Conservation (phyloP, 2,113 vertebrate genomes). For the Vulpes vulpes region DNA sequence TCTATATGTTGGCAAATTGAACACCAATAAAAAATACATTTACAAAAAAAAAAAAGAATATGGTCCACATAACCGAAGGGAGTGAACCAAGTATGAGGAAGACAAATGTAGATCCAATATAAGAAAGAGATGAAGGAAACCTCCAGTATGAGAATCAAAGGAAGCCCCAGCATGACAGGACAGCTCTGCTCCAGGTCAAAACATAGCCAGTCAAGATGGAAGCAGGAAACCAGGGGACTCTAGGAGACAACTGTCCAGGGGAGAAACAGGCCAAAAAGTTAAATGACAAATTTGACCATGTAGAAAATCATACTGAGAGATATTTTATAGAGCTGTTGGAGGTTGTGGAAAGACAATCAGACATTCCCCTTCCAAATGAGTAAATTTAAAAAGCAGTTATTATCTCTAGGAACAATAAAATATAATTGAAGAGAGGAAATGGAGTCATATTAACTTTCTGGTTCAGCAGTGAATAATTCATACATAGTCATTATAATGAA, state of each 20-base stretch:
- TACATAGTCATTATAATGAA: slow-evolving; percentile 23
- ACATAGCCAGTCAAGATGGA: not conserved
- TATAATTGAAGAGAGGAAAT: slow-evolving; percentile 50
- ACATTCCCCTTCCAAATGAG: not conserved
- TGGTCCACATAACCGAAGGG: not conserved
- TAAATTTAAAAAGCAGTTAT: slow-evolving; percentile 17
- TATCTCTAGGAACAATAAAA: slow-evolving; percentile 62
- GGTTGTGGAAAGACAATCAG: not conserved
- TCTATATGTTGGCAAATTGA: too few species aligned
- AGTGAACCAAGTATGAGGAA: not conserved
- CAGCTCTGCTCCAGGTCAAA: not conserved
- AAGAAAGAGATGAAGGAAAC: not conserved
- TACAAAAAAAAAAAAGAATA: not conserved
- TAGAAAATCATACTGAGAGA: slow-evolving; percentile 33
- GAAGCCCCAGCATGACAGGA: not conserved
- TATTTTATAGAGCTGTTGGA: slow-evolving; percentile 33
- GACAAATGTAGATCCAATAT: not conserved
- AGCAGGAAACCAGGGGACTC: not conserved
- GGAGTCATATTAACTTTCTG: slow-evolving; percentile 54
- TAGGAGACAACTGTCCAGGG: not conserved
- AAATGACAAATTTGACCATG: not conserved
- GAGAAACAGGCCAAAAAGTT: not conserved
- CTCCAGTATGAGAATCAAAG: not conserved
- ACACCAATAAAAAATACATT: too few species aligned
- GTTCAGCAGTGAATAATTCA: slow-evolving; percentile 7